Base-by-base conservation (phyloP, 2,797 vertebrate genomes). In the Gymnothorax reevesii region DNA sequence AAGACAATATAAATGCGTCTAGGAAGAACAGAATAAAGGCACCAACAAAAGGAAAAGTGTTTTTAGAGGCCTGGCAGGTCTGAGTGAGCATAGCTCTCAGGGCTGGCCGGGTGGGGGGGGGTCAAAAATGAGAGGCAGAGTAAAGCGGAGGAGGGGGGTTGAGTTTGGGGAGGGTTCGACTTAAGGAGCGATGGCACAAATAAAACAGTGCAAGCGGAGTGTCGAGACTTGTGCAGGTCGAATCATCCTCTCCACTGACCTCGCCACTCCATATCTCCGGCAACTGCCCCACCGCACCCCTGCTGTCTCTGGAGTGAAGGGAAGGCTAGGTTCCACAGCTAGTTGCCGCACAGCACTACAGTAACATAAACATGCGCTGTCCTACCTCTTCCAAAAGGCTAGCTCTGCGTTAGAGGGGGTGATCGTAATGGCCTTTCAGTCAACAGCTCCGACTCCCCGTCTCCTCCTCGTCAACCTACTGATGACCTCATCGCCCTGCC, bases 1-100 rank as follows among this genome's bases (percentile, higher is more conserved):
- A 89, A 90, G 85, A 91, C 90, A 91, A 91, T 90, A 85, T 85
- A 71, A 42, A 88, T 84, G 87, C 89, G 88, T 88, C 57, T 79
- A 60, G 60, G 85, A 83, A 62, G 27, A 42, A 64, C 7, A 22
- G 22, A n/a, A 57, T 33, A 89, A 90, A 87, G 13, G 87, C 33
- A 66, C n/a, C 71, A 89, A 90, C 88, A 90, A 91, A 92, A 90
- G 88, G 79, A 83, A 62, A 69, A 73, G 82, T 60, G 73, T 88
- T 86, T 88, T 86, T 62, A 33, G 86, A 79, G 20, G 66, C 59
- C 22, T 42, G 60, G n/a, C 15, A 15, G 60, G 57, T 83, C 83
- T 83, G 75, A 57, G 59, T 86, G 52, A 83, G 85, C 66, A 80
- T 79, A 85, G 54, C 82, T 85, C 83, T 85, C 85, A 69, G 62